Percentiles rank a stretch among this genome's conserved stretches.
phyloP scores from a whole-genome alignment of 1,140 invertebrate species.

The Ceratoteleas bidentatus region DNA sequence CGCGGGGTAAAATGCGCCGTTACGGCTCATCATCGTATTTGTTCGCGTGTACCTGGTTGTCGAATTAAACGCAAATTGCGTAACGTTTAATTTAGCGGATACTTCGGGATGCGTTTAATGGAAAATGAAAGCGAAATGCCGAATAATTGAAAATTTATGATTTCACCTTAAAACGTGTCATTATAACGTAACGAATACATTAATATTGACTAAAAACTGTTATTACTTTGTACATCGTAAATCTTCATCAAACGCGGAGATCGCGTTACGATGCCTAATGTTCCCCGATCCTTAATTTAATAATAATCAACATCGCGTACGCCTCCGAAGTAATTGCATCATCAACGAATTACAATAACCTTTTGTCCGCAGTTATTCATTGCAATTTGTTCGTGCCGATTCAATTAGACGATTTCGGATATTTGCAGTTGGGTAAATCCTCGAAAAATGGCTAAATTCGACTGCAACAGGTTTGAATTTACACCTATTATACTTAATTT shows the following conservation, averaged over 20 bases:
- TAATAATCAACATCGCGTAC: slow-evolving; percentile 30
- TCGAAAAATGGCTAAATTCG: no score
- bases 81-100: slow-evolving; percentile 5
- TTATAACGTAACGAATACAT: slow-evolving; percentile 43
- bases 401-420: no score
- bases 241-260: slow-evolving; percentile 41
- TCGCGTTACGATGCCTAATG: slow-evolving; percentile 28
- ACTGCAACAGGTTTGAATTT: no score
- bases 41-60: not conserved
- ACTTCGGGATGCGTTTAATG: slow-evolving; percentile 19
- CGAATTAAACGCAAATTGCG: slow-evolving; percentile 4
- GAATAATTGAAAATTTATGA: slow-evolving; percentile 56
- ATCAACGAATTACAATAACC: slow-evolving; percentile 8
- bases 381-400: no score
- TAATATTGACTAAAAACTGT: slow-evolving; percentile 50
- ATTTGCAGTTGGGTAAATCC: no score
- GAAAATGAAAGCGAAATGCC: slow-evolving; percentile 48
- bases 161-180: slow-evolving; percentile 40
- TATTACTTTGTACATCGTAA: slow-evolving; percentile 52
- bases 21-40: slow-evolving; percentile 21
- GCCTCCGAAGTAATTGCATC: slow-evolving; percentile 2
- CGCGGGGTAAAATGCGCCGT: no score
- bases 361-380: not conserved
- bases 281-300: slow-evolving; percentile 39
- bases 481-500: not conserved